phyloP scores from a whole-genome alignment of 1,140 invertebrate genomes.

The Cyclina sinensis region DNA sequence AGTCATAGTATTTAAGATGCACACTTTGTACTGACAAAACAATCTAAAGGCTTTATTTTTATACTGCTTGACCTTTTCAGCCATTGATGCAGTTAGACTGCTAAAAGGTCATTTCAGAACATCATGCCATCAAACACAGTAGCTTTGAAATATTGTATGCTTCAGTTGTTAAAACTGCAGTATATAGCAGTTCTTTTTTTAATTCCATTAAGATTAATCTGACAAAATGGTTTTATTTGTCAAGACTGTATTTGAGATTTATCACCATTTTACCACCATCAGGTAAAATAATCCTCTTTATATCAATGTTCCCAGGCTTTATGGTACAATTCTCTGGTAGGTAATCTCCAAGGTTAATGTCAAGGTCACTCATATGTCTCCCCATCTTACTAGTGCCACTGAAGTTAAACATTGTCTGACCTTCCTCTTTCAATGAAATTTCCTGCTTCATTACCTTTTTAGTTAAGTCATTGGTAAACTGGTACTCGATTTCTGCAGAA shows the following conservation, averaged over 20 bases:
- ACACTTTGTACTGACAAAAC: too few relatives aligned
- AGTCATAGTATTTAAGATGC: too few relatives aligned
- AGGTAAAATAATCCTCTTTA: conserved; percentile 44
- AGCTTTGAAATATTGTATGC: too few relatives aligned
- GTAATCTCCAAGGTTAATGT: conserved; percentile 55
- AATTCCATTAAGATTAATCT: too few relatives aligned
- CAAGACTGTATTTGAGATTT: conserved; percentile 9
- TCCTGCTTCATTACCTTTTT: conserved; percentile 33
- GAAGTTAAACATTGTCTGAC: conserved; percentile 15
- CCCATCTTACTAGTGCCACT: conserved; percentile 13
- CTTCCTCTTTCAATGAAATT: conserved; percentile 8
- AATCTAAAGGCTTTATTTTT: too few relatives aligned
- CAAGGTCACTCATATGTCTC: conserved; percentile 17
- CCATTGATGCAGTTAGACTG: too few relatives aligned
- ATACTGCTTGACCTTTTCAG: too few relatives aligned
- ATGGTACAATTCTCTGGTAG: conserved; percentile 42
- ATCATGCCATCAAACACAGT: too few relatives aligned
- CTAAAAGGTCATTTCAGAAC: too few relatives aligned
- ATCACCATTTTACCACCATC: conserved; percentile 54
- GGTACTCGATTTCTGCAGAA: conserved; percentile 31
- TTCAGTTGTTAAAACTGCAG: too few relatives aligned
- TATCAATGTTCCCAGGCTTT: conserved; percentile 25
- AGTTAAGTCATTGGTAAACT: conserved; percentile 11
- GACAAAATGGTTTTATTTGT: conserved; percentile 31
- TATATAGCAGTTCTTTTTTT: too few relatives aligned